phyloP scores from a whole-genome alignment of 1,140 invertebrate species.

The Drosophila nikananu region DNA sequence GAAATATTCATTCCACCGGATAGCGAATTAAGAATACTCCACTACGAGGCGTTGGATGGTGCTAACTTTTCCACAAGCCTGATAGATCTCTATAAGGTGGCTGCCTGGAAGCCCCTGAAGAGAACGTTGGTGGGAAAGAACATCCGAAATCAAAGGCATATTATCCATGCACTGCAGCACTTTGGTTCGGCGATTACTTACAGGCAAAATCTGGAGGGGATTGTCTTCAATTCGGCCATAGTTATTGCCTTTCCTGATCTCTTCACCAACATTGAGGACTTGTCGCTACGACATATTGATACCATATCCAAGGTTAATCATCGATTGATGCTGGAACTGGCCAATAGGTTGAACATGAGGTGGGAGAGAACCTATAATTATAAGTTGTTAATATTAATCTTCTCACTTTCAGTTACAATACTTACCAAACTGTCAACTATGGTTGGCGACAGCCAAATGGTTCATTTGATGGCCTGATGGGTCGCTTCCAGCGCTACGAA shows the following conservation, averaged over 20 bases:
- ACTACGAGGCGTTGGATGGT: neutral
- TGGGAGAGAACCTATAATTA: constrained; percentile 26
- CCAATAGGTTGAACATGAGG: constrained; percentile 86
- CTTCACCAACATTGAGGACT: constrained; percentile 82
- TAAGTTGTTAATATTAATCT: neutral
- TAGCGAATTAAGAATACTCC: constrained; percentile 64
- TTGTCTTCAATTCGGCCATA: constrained; percentile 71
- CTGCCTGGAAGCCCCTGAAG: constrained; percentile 58
- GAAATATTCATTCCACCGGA: constrained; percentile 80
- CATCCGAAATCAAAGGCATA: constrained; percentile 37
- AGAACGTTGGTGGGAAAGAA: constrained; percentile 34
- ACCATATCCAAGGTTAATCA: constrained; percentile 86
- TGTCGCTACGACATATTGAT: constrained; percentile 86
- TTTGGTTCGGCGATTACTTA: constrained; percentile 76
- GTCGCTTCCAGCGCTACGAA: constrained; percentile 86
- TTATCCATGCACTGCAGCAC: constrained; percentile 50
- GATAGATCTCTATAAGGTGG: constrained; percentile 75
- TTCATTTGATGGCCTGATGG: constrained; percentile 86
- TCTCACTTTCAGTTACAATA: constrained; percentile 80
- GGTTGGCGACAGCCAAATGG: constrained; percentile 86
- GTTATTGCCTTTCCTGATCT: constrained; percentile 84
- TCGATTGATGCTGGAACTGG: constrained; percentile 85
- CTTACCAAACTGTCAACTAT: constrained; percentile 86
- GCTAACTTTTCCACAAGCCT: constrained; percentile 48
- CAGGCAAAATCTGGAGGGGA: constrained; percentile 75